Conservation (phyloP, 1,140 invertebrate genomes). For the Lethocerus indicus region DNA sequence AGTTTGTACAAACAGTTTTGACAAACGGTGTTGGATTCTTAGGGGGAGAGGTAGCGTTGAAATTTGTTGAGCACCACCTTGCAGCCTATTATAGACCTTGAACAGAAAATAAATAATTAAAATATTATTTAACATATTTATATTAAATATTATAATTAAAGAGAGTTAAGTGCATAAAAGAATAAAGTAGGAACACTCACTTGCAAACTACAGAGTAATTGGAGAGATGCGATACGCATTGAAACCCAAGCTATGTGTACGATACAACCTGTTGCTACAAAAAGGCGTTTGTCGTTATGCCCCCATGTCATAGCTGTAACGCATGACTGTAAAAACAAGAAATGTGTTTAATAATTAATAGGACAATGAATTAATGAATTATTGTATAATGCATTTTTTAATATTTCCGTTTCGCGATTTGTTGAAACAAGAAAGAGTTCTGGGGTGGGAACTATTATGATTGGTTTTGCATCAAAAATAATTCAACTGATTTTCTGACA, state of each 20-base stretch:
- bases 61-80: slow-evolving; percentile 34
- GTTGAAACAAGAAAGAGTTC: no score
- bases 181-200: slow-evolving; percentile 24
- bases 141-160: not conserved
- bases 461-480: no score
- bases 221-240: slow-evolving; percentile 71
- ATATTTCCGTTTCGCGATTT: no score
- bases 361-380: no score
- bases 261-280: slow-evolving; percentile 76
- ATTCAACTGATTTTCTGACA: no score
- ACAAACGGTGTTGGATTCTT: slow-evolving; percentile 63
- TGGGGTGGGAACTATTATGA: no score
- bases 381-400: no score
- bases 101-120: not conserved
- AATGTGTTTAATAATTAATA: no score
- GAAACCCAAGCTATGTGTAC: slow-evolving; percentile 88
- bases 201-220: slow-evolving; percentile 65
- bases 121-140: not conserved
- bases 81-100: slow-evolving; percentile 35
- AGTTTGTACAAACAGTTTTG: slow-evolving; percentile 86
- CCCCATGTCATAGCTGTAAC: slow-evolving; percentile 93
- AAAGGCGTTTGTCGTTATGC: slow-evolving; percentile 87
- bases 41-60: slow-evolving; percentile 66
- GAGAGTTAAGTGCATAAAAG: not conserved
- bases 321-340: slow-evolving; percentile 41